These are phyloP conservation scores for Taxidea taxus DNA, from an alignment of 2,113 vertebrate genomes.

Conservation along the genomic window DNA sequence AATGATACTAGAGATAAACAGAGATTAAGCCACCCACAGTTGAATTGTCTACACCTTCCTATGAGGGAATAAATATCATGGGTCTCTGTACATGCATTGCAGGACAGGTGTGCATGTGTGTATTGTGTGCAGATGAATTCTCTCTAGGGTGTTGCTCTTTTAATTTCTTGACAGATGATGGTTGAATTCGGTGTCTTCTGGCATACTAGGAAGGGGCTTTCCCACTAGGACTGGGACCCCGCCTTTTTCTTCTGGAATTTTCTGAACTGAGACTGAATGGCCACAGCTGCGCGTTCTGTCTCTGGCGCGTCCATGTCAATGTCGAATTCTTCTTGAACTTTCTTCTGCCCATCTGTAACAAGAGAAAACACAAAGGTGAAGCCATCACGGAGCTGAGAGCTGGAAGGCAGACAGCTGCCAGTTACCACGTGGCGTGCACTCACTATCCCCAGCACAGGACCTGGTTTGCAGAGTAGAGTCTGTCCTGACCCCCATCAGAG, in stretches of 20 bases:
- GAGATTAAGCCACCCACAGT: slow-evolving; percentile 69
- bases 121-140: neutral
- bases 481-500: neutral
- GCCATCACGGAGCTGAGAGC: neutral
- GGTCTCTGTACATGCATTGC: slow-evolving; percentile 85
- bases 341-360: slow-evolving; percentile 92
- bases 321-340: slow-evolving; percentile 94
- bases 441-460: neutral
- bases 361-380: slow-evolving; percentile 56
- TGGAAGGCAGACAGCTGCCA: fast-evolving
- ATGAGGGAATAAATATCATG: slow-evolving; percentile 70
- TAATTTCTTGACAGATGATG: slow-evolving; percentile 73
- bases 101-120: neutral
- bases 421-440: fast-evolving
- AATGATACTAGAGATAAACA: slow-evolving; percentile 62
- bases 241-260: slow-evolving; percentile 99
- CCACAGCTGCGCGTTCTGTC: slow-evolving; percentile 89
- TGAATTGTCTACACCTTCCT: slow-evolving; percentile 65
- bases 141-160: slow-evolving; percentile 42
- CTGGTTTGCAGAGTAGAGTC: neutral
- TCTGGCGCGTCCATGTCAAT: slow-evolving; percentile 94
- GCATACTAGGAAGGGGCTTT: slow-evolving; percentile 66
- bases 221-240: slow-evolving; percentile 85
- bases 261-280: slow-evolving; percentile 99
- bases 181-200: slow-evolving; percentile 59